phyloP scores from a whole-genome alignment of 1,140 invertebrate species.

The Anagrus nilaparvatae region DNA sequence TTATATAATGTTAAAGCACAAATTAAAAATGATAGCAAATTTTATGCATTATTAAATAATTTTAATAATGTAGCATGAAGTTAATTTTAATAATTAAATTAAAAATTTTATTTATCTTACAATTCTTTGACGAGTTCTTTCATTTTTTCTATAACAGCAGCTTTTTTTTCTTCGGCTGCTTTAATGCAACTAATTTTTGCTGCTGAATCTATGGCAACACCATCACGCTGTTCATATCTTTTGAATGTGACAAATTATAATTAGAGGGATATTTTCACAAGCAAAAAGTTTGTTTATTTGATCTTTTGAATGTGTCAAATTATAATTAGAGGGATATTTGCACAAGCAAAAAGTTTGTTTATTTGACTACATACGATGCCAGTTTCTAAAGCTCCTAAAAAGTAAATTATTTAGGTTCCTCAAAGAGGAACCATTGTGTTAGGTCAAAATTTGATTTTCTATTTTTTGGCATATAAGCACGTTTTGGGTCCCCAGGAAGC shows the following conservation, averaged over 20 bases:
- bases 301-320: slow-evolving; percentile 2
- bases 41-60: too few relatives aligned
- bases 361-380: too few relatives aligned
- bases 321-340: slow-evolving; percentile 8
- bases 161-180: slow-evolving; percentile 7
- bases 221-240: slow-evolving; percentile 12
- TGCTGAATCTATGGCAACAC: slow-evolving; percentile 6
- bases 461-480: too few relatives aligned
- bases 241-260: slow-evolving; percentile 5
- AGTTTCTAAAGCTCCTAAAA: too few relatives aligned
- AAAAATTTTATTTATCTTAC: slow-evolving; percentile 7
- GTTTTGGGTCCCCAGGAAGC: too few relatives aligned
- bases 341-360: slow-evolving; percentile 9
- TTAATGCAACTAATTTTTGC: slow-evolving; percentile 3
- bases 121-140: slow-evolving; percentile 7
- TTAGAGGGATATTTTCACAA: slow-evolving; percentile 6
- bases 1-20: too few relatives aligned
- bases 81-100: slow-evolving; percentile 1
- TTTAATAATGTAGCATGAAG: slow-evolving; percentile 7
- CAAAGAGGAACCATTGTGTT: too few relatives aligned
- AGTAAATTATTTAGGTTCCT: too few relatives aligned
- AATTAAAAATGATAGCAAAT: too few relatives aligned
- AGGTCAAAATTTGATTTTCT: too few relatives aligned
- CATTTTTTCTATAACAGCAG: slow-evolving; percentile 6
- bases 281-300: slow-evolving; percentile 11